These are phyloP conservation scores for Pristionchus fissidentatus DNA, from an alignment of 2,888 invertebrate species.

Conservation along the genomic window DNA sequence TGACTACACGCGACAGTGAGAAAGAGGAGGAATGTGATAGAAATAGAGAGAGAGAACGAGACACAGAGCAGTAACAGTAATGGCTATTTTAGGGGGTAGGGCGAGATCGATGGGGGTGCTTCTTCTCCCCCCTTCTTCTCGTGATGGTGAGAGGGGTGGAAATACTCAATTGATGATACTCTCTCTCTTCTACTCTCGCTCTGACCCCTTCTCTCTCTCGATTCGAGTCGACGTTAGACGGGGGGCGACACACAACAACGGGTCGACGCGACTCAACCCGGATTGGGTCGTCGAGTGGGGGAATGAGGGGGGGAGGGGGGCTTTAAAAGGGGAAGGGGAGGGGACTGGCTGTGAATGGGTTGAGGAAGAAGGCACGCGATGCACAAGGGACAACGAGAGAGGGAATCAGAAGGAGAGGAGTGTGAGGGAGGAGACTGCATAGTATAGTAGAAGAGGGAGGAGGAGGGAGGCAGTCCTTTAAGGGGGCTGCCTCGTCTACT, in stretches of 20 bases:
- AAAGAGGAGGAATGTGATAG: background rate
- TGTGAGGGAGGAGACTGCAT: constrained; percentile 16
- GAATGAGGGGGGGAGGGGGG: background rate
- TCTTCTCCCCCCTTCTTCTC: background rate
- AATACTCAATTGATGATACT: constrained; percentile 33
- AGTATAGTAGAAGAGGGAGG: constrained; percentile 21
- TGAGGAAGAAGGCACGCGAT: constrained; percentile 14
- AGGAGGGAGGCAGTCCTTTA: constrained; percentile 24
- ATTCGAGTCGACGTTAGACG: background rate
- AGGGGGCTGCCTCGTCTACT: constrained; percentile 30
- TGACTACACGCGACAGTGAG: constrained; percentile 21
- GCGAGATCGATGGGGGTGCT: constrained; percentile 21
- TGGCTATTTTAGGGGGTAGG: constrained; percentile 29
- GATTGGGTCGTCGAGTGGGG: constrained; percentile 7
- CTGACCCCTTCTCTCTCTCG: constrained; percentile 18
- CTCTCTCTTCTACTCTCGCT: background rate
- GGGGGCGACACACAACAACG: constrained; percentile 26
- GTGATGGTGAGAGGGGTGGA: constrained; percentile 13
- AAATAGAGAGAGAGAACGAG: background rate
- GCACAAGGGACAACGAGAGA: background rate
- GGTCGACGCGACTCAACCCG: constrained; percentile 21
- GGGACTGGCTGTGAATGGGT: background rate
- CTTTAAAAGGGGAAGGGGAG: background rate
- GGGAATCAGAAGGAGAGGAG: constrained; percentile 12
- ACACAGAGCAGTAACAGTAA: constrained; percentile 28